phyloP scores from a whole-genome alignment of 2,888 invertebrate genomes.

The Leuctra nigra region DNA sequence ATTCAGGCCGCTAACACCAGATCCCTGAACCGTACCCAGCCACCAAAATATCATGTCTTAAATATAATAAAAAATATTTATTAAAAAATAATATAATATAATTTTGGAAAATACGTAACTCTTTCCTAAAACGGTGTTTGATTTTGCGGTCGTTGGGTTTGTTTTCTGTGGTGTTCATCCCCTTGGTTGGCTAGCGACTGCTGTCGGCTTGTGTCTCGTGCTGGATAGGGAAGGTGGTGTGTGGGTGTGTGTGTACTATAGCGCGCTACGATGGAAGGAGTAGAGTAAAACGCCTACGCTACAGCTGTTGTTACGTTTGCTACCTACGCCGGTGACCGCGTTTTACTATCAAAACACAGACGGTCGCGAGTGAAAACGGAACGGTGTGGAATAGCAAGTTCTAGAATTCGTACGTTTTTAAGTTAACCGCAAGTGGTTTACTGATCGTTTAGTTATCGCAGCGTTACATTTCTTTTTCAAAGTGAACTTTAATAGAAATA shows the following conservation, averaged over 20 bases:
- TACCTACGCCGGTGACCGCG: neutral
- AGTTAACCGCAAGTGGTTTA: too few relatives aligned
- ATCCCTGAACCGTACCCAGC: neutral
- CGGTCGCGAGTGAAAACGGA: too few relatives aligned
- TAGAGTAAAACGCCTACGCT: constrained; percentile 18
- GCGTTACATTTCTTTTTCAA: too few relatives aligned
- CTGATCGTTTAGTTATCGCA: too few relatives aligned
- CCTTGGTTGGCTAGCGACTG: neutral
- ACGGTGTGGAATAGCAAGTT: too few relatives aligned
- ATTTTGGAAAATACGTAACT: too few relatives aligned
- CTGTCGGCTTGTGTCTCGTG: neutral
- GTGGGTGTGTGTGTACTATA: constrained; percentile 16
- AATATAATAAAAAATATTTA: neutral
- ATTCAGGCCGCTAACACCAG: constrained; percentile 12
- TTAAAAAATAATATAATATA: neutral
- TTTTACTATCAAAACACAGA: constrained; percentile 10
- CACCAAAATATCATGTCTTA: neutral
- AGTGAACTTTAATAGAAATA: too few relatives aligned
- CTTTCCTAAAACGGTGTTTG: neutral
- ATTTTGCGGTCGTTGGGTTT: neutral
- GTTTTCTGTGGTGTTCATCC: neutral
- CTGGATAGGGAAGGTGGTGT: neutral
- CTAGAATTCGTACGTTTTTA: too few relatives aligned
- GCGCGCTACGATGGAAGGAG: constrained; percentile 11
- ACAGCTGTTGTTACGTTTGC: constrained; percentile 17